Evolutionary conservation across 2,888 invertebrate genomes (phyloP).

Genomic region (Sarcophaga rosellei): DNA sequence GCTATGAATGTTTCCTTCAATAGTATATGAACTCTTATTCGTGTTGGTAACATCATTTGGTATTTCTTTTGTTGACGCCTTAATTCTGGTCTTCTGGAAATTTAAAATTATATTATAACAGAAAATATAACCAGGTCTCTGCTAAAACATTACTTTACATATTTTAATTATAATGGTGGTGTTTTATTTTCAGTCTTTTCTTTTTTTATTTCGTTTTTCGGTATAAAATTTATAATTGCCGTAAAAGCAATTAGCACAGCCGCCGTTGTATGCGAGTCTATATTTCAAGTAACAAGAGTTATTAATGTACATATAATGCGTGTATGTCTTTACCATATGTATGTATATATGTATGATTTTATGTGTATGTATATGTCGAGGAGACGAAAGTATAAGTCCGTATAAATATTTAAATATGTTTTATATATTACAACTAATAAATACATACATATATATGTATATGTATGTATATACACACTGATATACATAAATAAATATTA

Average conservation of each 20-base stretch:
- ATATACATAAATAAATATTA: too few species aligned
- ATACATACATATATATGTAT: constrained; percentile 5
- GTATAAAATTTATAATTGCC: constrained; percentile 53
- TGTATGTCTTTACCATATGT: neutral
- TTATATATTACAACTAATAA: constrained; percentile 30
- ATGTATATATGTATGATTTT: neutral
- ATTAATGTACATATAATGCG: constrained; percentile 15
- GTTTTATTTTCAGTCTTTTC: constrained; percentile 9
- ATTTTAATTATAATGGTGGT: constrained; percentile 65
- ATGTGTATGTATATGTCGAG: neutral
- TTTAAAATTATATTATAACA: too few species aligned
- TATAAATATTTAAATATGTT: constrained; percentile 57
- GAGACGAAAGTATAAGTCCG: neutral
- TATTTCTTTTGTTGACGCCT: constrained; percentile 55
- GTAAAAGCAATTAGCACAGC: constrained; percentile 60
- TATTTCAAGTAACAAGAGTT: constrained; percentile 38
- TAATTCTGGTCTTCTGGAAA: constrained; percentile 33
- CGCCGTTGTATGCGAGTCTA: constrained; percentile 18
- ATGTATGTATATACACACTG: neutral
- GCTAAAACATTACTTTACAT: constrained; percentile 56
- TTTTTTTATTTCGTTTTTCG: constrained; percentile 14
- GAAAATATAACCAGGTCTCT: neutral
- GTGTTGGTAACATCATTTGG: constrained; percentile 17
- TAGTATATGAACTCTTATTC: neutral
- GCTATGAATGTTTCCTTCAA: constrained; percentile 16